phyloP scores from a whole-genome alignment of 2,888 invertebrate species.

The Hypomecis punctinalis region DNA sequence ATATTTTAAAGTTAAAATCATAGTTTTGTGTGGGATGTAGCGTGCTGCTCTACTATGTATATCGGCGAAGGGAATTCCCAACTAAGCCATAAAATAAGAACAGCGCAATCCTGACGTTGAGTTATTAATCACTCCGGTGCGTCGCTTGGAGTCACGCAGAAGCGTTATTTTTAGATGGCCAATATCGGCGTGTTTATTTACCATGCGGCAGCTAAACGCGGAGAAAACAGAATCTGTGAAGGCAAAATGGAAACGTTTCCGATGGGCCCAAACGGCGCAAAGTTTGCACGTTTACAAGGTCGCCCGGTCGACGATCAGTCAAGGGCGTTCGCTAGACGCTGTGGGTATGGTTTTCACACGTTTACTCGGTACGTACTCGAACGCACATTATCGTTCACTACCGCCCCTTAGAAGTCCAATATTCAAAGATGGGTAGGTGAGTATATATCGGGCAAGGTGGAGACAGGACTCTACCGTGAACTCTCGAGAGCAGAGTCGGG shows the following conservation, averaged over 20 bases:
- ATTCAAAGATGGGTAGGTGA: slow-evolving; percentile 1
- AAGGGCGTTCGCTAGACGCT: slow-evolving; percentile 80
- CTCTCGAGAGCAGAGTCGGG: slow-evolving; percentile 33
- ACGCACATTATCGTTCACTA: slow-evolving; percentile 57
- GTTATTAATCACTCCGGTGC: slow-evolving; percentile 25
- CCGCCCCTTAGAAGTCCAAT: slow-evolving; percentile 9
- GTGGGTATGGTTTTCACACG: slow-evolving; percentile 53
- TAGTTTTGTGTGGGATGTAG: slow-evolving; percentile 12
- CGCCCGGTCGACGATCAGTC: slow-evolving; percentile 80
- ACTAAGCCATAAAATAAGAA: slow-evolving; percentile 27
- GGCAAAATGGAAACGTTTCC: slow-evolving; percentile 57
- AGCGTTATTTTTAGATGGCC: slow-evolving; percentile 22
- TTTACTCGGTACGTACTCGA: slow-evolving; percentile 50
- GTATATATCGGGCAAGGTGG: neutral
- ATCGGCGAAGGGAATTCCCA: slow-evolving; percentile 23
- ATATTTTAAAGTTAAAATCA: slow-evolving; percentile 8
- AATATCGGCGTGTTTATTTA: slow-evolving; percentile 28
- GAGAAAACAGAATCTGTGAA: slow-evolving; percentile 14
- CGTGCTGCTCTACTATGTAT: neutral
- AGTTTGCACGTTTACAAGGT: slow-evolving; percentile 78
- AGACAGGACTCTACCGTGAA: slow-evolving; percentile 36
- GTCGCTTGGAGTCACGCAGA: slow-evolving; percentile 20
- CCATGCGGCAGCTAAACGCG: slow-evolving; percentile 9
- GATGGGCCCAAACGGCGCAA: slow-evolving; percentile 68
- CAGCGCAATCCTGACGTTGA: slow-evolving; percentile 24